These are phyloP conservation scores for Euphonia xanthogaster DNA, from an alignment of 2,797 vertebrate species.

Conservation along the genomic window DNA sequence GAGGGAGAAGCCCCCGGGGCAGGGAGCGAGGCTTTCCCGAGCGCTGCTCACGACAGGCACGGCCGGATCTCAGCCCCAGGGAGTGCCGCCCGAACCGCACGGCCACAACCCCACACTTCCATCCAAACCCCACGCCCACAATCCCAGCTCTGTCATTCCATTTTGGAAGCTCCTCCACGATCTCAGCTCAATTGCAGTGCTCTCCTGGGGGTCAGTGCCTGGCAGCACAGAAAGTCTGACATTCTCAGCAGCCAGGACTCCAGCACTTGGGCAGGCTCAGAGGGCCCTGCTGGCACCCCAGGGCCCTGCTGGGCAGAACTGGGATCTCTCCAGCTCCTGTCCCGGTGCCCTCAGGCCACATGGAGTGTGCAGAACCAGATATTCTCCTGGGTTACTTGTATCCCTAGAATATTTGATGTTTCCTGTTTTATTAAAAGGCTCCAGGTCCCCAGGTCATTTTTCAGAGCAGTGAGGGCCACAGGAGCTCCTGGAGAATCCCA, in stretches of 20 bases:
- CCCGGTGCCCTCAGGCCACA: neutral
- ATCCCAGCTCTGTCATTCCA: neutral
- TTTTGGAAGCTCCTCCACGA: neutral
- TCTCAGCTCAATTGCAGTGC: neutral
- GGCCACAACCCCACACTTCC: neutral
- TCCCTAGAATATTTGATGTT: constrained; percentile 63
- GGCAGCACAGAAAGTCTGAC: neutral
- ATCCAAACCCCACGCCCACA: neutral
- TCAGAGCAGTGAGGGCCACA: neutral
- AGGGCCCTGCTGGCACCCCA: constrained; percentile 34
- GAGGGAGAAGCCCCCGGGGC: neutral
- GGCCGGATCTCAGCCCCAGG: rapidly evolving
- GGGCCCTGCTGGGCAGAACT: neutral
- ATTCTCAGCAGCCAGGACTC: neutral
- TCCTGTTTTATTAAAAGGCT: constrained; percentile 65
- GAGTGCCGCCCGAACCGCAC: neutral
- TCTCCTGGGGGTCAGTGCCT: neutral
- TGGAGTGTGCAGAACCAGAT: constrained; percentile 61
- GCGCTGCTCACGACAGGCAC: neutral
- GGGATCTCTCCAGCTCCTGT: constrained; percentile 25
- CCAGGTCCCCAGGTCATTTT: constrained; percentile 43
- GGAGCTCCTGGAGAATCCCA: neutral
- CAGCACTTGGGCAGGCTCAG: neutral
- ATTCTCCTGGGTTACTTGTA: constrained; percentile 68
- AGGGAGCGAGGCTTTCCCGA: neutral